phyloP scores from a whole-genome alignment of 2,797 vertebrate genomes.

The Enteromius treurensis region DNA sequence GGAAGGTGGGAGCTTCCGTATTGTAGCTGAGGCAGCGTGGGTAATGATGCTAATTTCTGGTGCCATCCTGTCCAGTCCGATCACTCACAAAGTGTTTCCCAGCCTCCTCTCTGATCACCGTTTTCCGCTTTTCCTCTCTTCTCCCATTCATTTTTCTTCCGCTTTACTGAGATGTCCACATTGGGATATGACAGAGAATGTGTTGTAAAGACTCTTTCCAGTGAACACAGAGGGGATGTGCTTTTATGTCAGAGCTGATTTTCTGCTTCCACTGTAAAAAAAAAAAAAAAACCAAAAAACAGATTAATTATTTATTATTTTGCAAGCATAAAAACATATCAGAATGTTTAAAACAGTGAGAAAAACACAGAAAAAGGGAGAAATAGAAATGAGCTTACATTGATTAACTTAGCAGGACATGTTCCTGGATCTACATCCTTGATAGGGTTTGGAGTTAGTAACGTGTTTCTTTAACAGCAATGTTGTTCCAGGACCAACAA shows the following conservation, averaged over 20 bases:
- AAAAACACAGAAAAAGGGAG: slow-evolving; percentile 12
- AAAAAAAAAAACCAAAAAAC: slow-evolving; percentile 51
- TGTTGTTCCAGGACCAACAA: slow-evolving; percentile 7
- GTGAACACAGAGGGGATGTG: background rate
- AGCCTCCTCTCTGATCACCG: slow-evolving; percentile 20
- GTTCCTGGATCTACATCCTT: slow-evolving; percentile 1
- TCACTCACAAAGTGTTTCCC: slow-evolving; percentile 38
- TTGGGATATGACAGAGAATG: background rate
- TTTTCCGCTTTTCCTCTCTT: slow-evolving; percentile 35
- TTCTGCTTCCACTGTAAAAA: slow-evolving; percentile 43
- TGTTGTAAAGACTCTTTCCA: slow-evolving; percentile 24
- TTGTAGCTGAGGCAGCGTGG: slow-evolving; percentile 23
- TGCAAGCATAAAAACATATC: slow-evolving; percentile 41
- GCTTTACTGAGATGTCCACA: slow-evolving; percentile 17
- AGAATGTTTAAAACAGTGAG: slow-evolving; percentile 31
- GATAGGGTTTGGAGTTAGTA: background rate
- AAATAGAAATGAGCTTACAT: background rate
- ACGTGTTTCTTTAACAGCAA: background rate
- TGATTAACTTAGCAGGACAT: background rate
- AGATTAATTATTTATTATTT: slow-evolving; percentile 51
- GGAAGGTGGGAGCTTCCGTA: slow-evolving; percentile 20
- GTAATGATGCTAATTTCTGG: slow-evolving; percentile 45
- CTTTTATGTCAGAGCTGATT: slow-evolving; percentile 33
- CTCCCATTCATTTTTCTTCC: background rate
- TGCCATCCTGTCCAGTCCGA: slow-evolving; percentile 40